A percentile compares a stretch with the other conserved stretches of the same genome.
phyloP scores from a whole-genome alignment of 2,888 invertebrate species.

The Trichopria drosophilae region DNA sequence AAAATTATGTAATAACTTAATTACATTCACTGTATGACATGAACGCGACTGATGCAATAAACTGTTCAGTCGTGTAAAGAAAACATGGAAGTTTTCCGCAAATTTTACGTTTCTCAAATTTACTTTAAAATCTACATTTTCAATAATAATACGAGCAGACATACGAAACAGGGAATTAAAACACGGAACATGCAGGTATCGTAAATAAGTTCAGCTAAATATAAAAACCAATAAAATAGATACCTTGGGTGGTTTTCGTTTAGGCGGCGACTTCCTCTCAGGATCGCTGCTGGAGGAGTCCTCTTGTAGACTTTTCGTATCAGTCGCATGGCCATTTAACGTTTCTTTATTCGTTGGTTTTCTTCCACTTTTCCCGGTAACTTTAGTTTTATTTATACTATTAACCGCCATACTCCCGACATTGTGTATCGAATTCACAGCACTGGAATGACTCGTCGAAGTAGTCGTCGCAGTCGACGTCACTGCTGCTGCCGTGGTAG shows the following conservation, averaged over 20 bases:
- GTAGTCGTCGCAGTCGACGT: constrained; percentile 36
- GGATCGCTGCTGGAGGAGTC: constrained; percentile 73
- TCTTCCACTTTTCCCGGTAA: constrained; percentile 57
- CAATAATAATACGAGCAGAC: no score
- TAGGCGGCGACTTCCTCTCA: constrained; percentile 64
- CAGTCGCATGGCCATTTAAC: constrained; percentile 59
- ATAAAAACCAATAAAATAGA: constrained; percentile 38
- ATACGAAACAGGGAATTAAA: constrained; percentile 4
- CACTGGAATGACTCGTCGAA: constrained; percentile 57
- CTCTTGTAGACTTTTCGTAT: constrained; percentile 55
- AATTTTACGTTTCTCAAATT: no score
- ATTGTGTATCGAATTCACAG: constrained; percentile 63
- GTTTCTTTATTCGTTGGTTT: constrained; percentile 57
- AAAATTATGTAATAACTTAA: no score
- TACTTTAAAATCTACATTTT: no score
- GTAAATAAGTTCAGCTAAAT: constrained; percentile 19
- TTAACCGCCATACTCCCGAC: constrained; percentile 69
- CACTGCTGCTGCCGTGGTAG: neutral
- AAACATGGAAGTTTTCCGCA: no score
- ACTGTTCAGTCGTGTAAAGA: no score
- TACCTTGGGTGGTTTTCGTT: constrained; percentile 70
- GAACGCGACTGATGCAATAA: no score
- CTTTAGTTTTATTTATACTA: constrained; percentile 65
- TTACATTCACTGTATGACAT: no score
- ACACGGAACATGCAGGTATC: constrained; percentile 7